Conservation (phyloP, 2,113 vertebrate species). For the Crotalus tigris region DNA sequence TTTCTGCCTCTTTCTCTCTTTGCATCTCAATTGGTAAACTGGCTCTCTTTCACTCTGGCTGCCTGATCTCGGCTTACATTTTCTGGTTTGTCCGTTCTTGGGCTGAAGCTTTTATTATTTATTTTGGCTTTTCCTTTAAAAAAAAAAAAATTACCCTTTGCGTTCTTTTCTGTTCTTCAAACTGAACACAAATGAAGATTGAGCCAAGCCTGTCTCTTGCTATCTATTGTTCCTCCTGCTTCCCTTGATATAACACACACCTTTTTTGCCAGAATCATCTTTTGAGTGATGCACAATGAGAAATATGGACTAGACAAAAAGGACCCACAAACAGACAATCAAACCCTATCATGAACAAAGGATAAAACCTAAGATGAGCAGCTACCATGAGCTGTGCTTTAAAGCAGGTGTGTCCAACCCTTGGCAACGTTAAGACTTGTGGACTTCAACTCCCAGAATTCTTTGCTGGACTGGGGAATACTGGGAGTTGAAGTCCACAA, state of each 20-base stretch:
- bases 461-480: too few relatives aligned
- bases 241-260: neutral
- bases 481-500: too few relatives aligned
- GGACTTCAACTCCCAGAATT: too few relatives aligned
- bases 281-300: too few relatives aligned
- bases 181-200: neutral
- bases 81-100: neutral
- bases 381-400: too few relatives aligned
- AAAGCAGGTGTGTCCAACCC: too few relatives aligned
- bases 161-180: neutral
- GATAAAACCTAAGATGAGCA: too few relatives aligned
- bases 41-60: neutral
- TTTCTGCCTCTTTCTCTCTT: neutral
- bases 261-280: neutral
- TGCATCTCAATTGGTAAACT: neutral
- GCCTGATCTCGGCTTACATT: neutral
- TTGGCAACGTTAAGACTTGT: too few relatives aligned
- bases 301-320: too few relatives aligned
- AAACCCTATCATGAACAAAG: too few relatives aligned
- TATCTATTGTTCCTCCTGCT: neutral
- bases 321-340: too few relatives aligned
- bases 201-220: neutral
- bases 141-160: neutral
- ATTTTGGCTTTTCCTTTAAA: constrained; percentile 17
- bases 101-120: neutral